Base-by-base conservation (phyloP, 2,888 invertebrate genomes). In the Urechis unicinctus region DNA sequence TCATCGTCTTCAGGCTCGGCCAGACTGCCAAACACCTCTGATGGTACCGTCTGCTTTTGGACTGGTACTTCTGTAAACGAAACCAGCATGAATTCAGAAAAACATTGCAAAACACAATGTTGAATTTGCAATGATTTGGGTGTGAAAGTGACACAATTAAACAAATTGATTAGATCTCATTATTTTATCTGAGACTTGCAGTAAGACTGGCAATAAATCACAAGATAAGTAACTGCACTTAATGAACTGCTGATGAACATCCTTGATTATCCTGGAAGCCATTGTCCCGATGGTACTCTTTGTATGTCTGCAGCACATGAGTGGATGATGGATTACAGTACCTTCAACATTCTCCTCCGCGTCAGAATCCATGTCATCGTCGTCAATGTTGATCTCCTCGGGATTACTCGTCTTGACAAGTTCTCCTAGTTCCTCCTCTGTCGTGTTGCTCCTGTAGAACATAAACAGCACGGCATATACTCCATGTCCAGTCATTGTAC, bases 1-100 rank as follows among this genome's bases (percentile, higher is more conserved):
- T 13, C 41, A 45, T 48, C 48, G 9, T 50, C 50, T 21, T 30
- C 36, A 36, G 47, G 26, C 2, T 43, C 31, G 3, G 45, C 47
- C 9, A 56, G 41, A 21, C 70, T 68, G 58, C 95, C 95, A 82
- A 95, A 96, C 2, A 96, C 92, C 79, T 93, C 88, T 46, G 87
- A 84, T 41, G 96, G 96, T 63, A 96, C 85, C 29, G 83, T 83
- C 79, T 92, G 89, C 73, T 91, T 88, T 72, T 91, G 48, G 53
- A 62, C 25, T 53, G 70, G 67, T 47, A 74, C 66, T 55, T 79
- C 79, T 78, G 69, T 44, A 65, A 66, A 50, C 52, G 30, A 54
- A 49, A 50, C 50, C 24, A 47, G 22, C 45, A 21, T 53, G 46
- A 13, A 22, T 29, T 44, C 45, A 31, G 36, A 50, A 50, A n/a